Conservation (phyloP, 2,888 invertebrate genomes). For the Notodonta ziczac region DNA sequence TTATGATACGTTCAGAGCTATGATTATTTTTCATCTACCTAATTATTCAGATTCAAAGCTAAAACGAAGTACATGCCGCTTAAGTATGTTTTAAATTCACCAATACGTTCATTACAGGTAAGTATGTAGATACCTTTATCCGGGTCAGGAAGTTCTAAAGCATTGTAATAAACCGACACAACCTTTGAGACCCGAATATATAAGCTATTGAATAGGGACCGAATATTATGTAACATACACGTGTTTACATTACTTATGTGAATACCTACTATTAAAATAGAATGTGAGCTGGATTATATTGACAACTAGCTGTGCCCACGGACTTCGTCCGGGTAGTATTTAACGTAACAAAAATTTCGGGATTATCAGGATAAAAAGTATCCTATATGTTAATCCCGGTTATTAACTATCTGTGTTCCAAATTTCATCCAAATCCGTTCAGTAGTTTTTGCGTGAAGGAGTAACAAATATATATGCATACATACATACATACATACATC, state of each 20-base stretch:
- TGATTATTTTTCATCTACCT: too few species aligned
- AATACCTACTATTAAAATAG: neutral
- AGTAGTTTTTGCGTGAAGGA: too few species aligned
- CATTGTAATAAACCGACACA: conserved; percentile 18
- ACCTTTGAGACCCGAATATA: conserved; percentile 17
- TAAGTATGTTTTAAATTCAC: neutral
- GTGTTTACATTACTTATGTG: neutral
- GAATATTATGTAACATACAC: neutral
- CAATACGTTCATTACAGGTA: neutral
- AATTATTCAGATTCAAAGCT: neutral
- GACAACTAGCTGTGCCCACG: too few species aligned
- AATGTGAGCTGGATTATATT: neutral
- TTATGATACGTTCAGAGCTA: too few species aligned
- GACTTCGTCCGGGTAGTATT: too few species aligned
- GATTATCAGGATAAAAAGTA: too few species aligned
- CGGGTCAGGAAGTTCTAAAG: conserved; percentile 22
- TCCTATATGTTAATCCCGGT: too few species aligned
- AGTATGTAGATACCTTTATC: conserved; percentile 20
- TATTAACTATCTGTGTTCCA: too few species aligned
- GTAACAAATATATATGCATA: too few species aligned
- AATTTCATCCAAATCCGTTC: too few species aligned
- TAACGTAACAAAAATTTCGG: too few species aligned
- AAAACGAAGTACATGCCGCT: neutral
- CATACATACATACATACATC: too few species aligned
- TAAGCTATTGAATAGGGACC: conserved; percentile 8